Conservation (phyloP, 2,113 vertebrate genomes). For the Tympanuchus pallidicinctus region DNA sequence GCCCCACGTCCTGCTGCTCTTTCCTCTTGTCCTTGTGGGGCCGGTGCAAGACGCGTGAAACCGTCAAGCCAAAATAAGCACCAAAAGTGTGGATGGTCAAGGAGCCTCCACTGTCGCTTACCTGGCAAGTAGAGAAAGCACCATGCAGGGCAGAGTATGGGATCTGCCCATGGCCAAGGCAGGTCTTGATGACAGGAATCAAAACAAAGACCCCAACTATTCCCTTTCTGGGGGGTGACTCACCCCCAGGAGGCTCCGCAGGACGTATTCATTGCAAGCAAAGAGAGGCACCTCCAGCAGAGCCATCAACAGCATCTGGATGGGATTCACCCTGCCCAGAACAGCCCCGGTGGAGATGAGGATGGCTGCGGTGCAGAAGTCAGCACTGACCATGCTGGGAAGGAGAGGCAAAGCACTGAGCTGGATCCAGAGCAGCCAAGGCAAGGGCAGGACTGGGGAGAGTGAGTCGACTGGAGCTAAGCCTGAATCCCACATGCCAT, state of each 20-base stretch:
- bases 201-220: fast-evolving
- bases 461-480: not conserved
- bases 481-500: not conserved
- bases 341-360: conserved; percentile 90
- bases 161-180: not conserved
- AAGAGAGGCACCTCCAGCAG: conserved; percentile 87
- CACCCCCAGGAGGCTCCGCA: conserved; percentile 82
- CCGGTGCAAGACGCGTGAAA: conserved; percentile 85
- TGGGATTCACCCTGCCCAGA: conserved; percentile 87
- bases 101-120: conserved; percentile 88
- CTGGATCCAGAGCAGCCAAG: fast-evolving
- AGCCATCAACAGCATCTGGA: conserved; percentile 88
- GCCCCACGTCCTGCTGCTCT: conserved; percentile 76
- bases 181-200: not conserved
- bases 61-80: conserved; percentile 90
- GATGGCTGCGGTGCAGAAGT: conserved; percentile 87
- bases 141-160: fast-evolving
- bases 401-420: not conserved
- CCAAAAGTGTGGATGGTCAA: conserved; percentile 95
- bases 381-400: conserved; percentile 90
- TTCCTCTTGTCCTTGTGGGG: conserved; percentile 78
- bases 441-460: fast-evolving
- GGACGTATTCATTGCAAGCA: conserved; percentile 84
- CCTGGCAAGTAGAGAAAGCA: conserved; percentile 61
- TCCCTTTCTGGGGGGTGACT: conserved; percentile 48